Evolutionary conservation across 1,140 invertebrate genomes (phyloP).

Genomic region (Radopholus similis): DNA sequence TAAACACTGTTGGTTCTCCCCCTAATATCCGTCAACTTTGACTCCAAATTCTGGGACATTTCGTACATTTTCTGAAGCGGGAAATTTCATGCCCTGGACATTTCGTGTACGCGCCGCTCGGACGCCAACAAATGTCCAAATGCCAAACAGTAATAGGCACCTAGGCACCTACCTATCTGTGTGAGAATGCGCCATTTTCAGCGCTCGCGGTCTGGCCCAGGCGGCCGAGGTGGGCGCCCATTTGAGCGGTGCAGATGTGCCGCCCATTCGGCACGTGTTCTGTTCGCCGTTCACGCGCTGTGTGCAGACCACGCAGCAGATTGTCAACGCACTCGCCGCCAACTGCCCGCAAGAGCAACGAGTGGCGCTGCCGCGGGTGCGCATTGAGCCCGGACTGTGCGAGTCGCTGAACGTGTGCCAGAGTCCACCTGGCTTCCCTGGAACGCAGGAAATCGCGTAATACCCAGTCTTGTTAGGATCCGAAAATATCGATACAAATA

Average conservation of each 20-base stretch:
- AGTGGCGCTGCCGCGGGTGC: slow-evolving; percentile 15
- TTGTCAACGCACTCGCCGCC: slow-evolving; percentile 27
- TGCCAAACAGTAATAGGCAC: no score
- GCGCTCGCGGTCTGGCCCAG: slow-evolving; percentile 42
- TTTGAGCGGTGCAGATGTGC: slow-evolving; percentile 16
- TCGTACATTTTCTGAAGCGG: no score
- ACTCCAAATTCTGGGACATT: no score
- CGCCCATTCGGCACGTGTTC: slow-evolving; percentile 45
- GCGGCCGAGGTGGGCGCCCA: slow-evolving; percentile 43
- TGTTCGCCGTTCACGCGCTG: slow-evolving; percentile 55
- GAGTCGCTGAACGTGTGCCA: slow-evolving; percentile 52
- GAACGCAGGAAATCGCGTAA: slow-evolving; percentile 40
- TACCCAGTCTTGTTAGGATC: no score
- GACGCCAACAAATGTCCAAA: no score
- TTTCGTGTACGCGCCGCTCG: no score
- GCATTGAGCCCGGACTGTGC: slow-evolving; percentile 49
- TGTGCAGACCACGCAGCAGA: slow-evolving; percentile 45
- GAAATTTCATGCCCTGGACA: no score
- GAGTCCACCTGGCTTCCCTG: slow-evolving; percentile 46
- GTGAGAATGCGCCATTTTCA: no score
- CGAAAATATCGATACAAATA: no score
- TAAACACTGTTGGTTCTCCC: no score
- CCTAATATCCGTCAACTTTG: no score
- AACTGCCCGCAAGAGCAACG: slow-evolving; percentile 2
- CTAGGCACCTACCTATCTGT: no score